phyloP scores from a whole-genome alignment of 2,797 vertebrate species.

The Echeneis naucrates region DNA sequence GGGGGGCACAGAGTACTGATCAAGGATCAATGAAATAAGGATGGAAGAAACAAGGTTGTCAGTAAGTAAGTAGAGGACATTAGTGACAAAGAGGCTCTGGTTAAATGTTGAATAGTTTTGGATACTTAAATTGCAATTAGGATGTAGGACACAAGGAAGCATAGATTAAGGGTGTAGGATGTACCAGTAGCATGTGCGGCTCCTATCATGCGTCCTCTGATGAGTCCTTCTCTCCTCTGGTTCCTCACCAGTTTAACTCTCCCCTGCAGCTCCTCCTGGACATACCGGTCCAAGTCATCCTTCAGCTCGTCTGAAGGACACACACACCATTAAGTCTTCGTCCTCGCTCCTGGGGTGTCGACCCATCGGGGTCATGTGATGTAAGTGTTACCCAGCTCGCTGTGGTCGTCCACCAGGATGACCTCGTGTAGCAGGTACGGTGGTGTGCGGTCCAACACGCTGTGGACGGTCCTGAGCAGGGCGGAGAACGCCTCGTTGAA shows the following conservation, averaged over 20 bases:
- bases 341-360: too few relatives aligned
- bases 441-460: conserved; percentile 92
- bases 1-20: too few relatives aligned
- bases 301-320: conserved; percentile 89
- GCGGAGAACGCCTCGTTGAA: conserved; percentile 97
- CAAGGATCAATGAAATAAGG: background rate
- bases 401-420: conserved; percentile 95
- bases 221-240: conserved; percentile 91
- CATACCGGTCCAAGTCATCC: conserved; percentile 86
- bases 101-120: too few relatives aligned
- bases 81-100: too few relatives aligned
- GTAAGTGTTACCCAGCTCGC: conserved; percentile 86
- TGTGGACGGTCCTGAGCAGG: conserved; percentile 93
- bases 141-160: background rate
- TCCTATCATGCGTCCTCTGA: conserved; percentile 96
- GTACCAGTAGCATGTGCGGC: conserved; percentile 93
- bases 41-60: background rate
- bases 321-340: too few relatives aligned
- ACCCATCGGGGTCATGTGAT: too few relatives aligned
- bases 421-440: conserved; percentile 90
- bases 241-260: conserved; percentile 92
- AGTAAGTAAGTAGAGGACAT: too few relatives aligned
- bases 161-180: background rate
- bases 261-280: conserved; percentile 84
- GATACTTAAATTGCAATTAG: background rate